These are phyloP conservation scores for Teleogryllus oceanicus DNA, from an alignment of 2,888 invertebrate genomes.

Conservation along the genomic window DNA sequence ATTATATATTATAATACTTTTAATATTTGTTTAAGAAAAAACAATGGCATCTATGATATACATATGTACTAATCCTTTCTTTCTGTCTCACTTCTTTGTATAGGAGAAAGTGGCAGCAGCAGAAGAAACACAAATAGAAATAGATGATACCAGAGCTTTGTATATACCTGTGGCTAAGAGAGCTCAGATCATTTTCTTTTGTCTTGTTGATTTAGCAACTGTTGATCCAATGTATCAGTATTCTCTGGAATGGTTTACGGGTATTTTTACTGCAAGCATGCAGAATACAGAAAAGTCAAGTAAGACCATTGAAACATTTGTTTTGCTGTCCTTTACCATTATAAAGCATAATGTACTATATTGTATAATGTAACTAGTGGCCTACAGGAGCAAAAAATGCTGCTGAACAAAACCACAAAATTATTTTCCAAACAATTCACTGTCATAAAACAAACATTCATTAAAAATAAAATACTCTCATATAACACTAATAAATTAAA, in stretches of 20 bases:
- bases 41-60: too few relatives aligned
- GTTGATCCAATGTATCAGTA: conserved; percentile 96
- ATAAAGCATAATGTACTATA: background rate
- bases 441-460: too few relatives aligned
- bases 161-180: conserved; percentile 84
- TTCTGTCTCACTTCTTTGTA: background rate
- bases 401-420: too few relatives aligned
- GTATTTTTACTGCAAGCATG: conserved; percentile 72
- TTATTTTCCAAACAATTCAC: too few relatives aligned
- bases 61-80: too few relatives aligned
- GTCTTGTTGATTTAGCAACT: conserved; percentile 77
- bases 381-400: too few relatives aligned
- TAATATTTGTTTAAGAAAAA: too few relatives aligned
- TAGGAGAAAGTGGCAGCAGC: conserved; percentile 77
- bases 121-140: conserved; percentile 76
- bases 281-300: conserved; percentile 64
- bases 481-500: too few relatives aligned
- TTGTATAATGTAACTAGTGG: background rate
- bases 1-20: too few relatives aligned
- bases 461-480: too few relatives aligned
- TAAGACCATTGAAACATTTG: conserved; percentile 42
- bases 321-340: background rate
- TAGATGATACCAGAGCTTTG: conserved; percentile 73
- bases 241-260: conserved; percentile 87
- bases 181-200: conserved; percentile 84